Evolutionary conservation across 2,888 invertebrate species (phyloP), one percentile per base, ranked within the genome.

Genomic region (Hirudinaria manillensis): DNA sequence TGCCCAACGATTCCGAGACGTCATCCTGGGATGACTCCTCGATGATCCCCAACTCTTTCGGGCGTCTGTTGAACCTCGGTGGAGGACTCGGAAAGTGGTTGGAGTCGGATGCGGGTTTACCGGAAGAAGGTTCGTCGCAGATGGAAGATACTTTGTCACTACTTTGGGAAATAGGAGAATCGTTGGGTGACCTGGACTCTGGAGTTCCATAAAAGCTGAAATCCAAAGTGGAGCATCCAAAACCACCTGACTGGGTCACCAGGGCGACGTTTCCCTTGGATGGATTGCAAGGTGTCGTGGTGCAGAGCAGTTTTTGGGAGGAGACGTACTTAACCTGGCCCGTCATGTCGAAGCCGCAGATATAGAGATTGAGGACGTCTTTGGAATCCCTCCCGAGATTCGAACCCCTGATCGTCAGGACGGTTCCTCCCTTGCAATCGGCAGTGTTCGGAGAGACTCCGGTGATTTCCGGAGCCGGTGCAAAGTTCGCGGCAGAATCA

Each of bases 241-340:
- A 80, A 21, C 84, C 84, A 10, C 84, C 83, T 4, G 83, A 83
- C 75, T 81, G 78, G 4, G 84, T 84, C 76, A 83, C 83, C 27
- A 84, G 79, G 61, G 81, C 78, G 61, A 84, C 78, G 75, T 82
- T 79, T 0, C 84, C 84, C 24, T 79, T 80, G 29, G 83, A 81
- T 0, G 82, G 80, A 24, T 80, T 78, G 78, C 82, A 82, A 29
- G 82, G 80, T 74, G 81, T 81, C 21, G 83, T 83, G 32, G 80
- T 81, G 75, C 81, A 81, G 72, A 81, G 80, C 32, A 84, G 81
- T 55, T 80, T 80, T 51, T 70, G 77, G 3, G 82, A 80, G 4
- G 84, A 84, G 70, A 82, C 81, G 79, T 80, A 84, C 75, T 83
- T 82, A 21, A 84, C 74, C 32, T 81, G 80, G 67, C 81, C 81